These are phyloP conservation scores for Tarsius wallacei DNA, from an alignment of 2,797 vertebrate species.

Conservation along the genomic window DNA sequence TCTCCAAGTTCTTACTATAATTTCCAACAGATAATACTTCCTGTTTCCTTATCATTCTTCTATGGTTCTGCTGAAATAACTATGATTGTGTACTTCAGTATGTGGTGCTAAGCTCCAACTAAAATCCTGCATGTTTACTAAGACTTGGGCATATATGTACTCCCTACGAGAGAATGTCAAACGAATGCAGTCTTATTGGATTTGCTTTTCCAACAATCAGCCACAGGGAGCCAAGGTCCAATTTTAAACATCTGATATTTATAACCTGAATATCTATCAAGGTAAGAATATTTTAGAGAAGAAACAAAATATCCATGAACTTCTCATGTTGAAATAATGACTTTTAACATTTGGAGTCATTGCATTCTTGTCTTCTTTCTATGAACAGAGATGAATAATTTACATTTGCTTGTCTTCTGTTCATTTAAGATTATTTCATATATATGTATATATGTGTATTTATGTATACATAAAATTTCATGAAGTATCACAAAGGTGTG, in stretches of 20 bases:
- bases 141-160: background rate
- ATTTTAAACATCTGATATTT: no score
- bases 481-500: fast-evolving
- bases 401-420: background rate
- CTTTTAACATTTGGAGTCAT: background rate
- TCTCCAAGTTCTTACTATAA: background rate
- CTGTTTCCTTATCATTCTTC: background rate
- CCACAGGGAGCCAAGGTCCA: background rate
- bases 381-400: background rate
- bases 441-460: background rate
- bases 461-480: background rate
- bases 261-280: background rate
- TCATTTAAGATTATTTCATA: background rate
- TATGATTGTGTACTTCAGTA: no score
- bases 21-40: no score
- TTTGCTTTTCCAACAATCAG: background rate
- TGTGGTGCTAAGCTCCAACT: fast-evolving
- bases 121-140: no score
- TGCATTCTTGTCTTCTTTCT: background rate
- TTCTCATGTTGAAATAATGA: background rate
- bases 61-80: background rate
- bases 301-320: no score
- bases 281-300: background rate
- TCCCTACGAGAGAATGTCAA: no score
- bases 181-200: fast-evolving